phyloP scores from a whole-genome alignment of 2,797 vertebrate species.

The Cossypha heuglini region DNA sequence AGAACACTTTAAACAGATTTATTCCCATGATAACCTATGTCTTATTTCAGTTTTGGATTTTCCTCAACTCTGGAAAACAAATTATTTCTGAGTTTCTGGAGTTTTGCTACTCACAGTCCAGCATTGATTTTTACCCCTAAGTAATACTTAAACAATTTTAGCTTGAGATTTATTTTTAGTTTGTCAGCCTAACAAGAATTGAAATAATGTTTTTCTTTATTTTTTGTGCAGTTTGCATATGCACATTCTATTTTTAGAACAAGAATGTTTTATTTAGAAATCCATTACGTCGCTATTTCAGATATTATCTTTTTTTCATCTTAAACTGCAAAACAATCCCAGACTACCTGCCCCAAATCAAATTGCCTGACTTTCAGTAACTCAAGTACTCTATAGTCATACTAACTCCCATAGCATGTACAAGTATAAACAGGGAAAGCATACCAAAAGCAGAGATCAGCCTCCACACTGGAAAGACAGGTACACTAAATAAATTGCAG shows the following conservation, averaged over 20 bases:
- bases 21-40: background rate
- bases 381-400: background rate
- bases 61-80: background rate
- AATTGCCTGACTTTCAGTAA: background rate
- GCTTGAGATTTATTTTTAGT: background rate
- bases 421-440: background rate
- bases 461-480: background rate
- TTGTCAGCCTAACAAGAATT: background rate
- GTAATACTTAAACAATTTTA: background rate
- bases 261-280: background rate
- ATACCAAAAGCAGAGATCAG: background rate
- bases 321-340: background rate
- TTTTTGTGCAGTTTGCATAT: background rate
- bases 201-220: background rate
- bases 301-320: background rate
- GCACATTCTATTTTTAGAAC: background rate
- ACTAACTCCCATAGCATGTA: background rate
- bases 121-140: slow-evolving; percentile 5
- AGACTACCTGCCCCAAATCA: background rate
- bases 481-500: background rate
- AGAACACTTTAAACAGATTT: background rate
- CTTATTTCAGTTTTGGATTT: background rate
- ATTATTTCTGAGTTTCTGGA: background rate
- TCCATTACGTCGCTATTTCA: background rate
- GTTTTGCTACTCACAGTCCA: background rate